Conservation (phyloP, 2,888 invertebrate genomes). For the Tortricodes alternella region DNA sequence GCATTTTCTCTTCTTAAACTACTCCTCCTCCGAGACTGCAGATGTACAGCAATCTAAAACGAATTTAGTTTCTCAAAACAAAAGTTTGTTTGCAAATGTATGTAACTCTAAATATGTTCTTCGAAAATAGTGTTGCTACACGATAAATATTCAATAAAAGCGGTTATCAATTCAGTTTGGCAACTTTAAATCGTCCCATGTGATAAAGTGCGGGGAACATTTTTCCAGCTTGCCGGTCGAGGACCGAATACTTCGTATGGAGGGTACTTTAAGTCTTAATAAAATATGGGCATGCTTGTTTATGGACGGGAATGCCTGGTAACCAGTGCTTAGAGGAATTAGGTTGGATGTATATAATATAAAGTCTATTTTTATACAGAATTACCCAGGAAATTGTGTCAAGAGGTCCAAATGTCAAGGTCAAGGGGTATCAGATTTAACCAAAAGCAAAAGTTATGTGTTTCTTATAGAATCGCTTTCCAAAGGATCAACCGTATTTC, state of each 20-base stretch:
- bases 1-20: too few species aligned
- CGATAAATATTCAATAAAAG: slow-evolving; percentile 38
- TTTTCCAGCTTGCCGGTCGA: slow-evolving; percentile 42
- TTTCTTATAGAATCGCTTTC: too few species aligned
- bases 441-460: too few species aligned
- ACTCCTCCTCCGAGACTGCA: too few species aligned
- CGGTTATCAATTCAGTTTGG: slow-evolving; percentile 42
- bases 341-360: slow-evolving; percentile 8
- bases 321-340: slow-evolving; percentile 23
- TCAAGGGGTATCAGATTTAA: too few species aligned
- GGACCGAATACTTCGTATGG: slow-evolving; percentile 32
- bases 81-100: not conserved
- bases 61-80: too few species aligned
- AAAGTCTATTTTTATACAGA: not conserved
- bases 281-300: slow-evolving; percentile 50
- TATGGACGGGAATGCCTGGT: slow-evolving; percentile 18
- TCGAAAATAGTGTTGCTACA: not conserved
- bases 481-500: too few species aligned
- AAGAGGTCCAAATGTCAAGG: not conserved
- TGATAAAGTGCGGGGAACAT: slow-evolving; percentile 44
- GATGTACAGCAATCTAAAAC: too few species aligned
- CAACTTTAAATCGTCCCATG: slow-evolving; percentile 41
- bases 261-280: slow-evolving; percentile 54
- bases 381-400: not conserved
- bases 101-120: not conserved